phyloP scores from a whole-genome alignment of 2,797 vertebrate genomes.

The Pteronotus mesoamericanus region DNA sequence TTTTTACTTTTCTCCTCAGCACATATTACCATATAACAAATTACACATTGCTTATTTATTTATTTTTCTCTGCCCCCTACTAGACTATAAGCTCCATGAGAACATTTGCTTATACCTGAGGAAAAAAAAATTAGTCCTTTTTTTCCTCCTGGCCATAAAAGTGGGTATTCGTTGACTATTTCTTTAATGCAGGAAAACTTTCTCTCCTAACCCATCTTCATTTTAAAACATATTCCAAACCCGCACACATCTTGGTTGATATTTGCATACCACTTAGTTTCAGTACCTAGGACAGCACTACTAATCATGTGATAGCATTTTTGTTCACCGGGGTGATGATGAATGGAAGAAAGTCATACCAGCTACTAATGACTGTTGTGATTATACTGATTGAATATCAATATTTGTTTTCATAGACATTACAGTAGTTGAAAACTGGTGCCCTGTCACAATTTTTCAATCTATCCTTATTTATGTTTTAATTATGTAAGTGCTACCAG shows the following conservation, averaged over 20 bases:
- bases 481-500: slow-evolving; percentile 65
- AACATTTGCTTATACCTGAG: background rate
- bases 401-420: slow-evolving; percentile 57
- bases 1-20: background rate
- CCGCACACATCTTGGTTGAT: background rate
- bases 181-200: background rate
- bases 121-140: background rate
- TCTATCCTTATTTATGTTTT: slow-evolving; percentile 59
- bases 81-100: background rate
- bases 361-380: background rate
- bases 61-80: background rate
- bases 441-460: slow-evolving; percentile 51
- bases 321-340: background rate
- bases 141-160: background rate
- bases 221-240: slow-evolving; percentile 7
- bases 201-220: background rate
- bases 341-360: background rate
- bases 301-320: background rate
- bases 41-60: background rate
- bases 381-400: slow-evolving; percentile 33
- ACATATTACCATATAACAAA: background rate
- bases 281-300: background rate
- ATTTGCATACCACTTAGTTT: background rate
- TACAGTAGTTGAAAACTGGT: slow-evolving; percentile 52
- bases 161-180: background rate